Conservation (phyloP, 1,140 invertebrate species). For the Diuraphis noxia region DNA sequence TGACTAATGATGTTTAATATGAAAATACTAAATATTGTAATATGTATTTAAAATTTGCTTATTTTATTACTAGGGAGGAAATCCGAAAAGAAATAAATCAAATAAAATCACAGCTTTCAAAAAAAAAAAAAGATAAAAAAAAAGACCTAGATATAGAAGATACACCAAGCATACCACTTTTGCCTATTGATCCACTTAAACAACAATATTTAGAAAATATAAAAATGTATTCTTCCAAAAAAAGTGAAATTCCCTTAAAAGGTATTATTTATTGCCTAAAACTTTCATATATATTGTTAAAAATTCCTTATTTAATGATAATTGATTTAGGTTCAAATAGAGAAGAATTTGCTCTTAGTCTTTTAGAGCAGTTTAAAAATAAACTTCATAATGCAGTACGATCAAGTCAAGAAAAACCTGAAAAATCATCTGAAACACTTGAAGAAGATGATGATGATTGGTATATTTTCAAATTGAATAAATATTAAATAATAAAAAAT, state of each 20-base stretch:
- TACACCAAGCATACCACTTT: constrained; percentile 68
- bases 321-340: constrained; percentile 11
- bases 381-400: constrained; percentile 27
- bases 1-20: not conserved
- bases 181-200: constrained; percentile 57
- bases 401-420: not conserved
- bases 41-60: not conserved
- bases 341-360: constrained; percentile 38
- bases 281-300: not conserved
- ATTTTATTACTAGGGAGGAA: constrained; percentile 67
- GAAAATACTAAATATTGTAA: not conserved
- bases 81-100: constrained; percentile 72
- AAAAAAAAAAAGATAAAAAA: constrained; percentile 45
- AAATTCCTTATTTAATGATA: not conserved
- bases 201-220: constrained; percentile 60
- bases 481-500: not conserved
- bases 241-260: constrained; percentile 69
- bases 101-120: constrained; percentile 38
- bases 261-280: constrained; percentile 59
- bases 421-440: not conserved
- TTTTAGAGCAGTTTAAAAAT: constrained; percentile 38
- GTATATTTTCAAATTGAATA: not conserved
- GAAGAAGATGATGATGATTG: constrained; percentile 40
- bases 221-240: constrained; percentile 60
- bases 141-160: constrained; percentile 71